Conservation (phyloP, 2,888 invertebrate species). For the Drosophila atroscutellata region DNA sequence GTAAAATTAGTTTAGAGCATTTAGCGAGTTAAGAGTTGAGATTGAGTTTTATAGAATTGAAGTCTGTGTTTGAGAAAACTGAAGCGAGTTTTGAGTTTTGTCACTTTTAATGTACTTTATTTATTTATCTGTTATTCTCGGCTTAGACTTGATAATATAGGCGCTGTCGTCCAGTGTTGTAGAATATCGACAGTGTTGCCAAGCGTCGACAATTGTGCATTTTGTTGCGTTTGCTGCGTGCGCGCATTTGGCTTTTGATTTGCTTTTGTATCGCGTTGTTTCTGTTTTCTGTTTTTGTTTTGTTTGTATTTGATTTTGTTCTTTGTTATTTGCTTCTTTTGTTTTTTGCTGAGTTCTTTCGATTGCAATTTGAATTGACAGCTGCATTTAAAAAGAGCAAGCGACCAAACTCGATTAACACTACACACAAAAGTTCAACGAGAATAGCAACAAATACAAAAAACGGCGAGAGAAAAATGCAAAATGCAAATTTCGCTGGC, state of each 20-base stretch:
- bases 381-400: slow-evolving; percentile 45
- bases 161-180: slow-evolving; percentile 61
- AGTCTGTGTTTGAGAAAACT: slow-evolving; percentile 33
- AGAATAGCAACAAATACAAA: slow-evolving; percentile 37
- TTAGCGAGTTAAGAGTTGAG: slow-evolving; percentile 25
- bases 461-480: slow-evolving; percentile 31
- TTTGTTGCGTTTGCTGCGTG: slow-evolving; percentile 76
- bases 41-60: slow-evolving; percentile 12
- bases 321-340: slow-evolving; percentile 12
- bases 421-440: slow-evolving; percentile 53
- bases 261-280: slow-evolving; percentile 13
- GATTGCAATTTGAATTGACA: slow-evolving; percentile 62
- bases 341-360: slow-evolving; percentile 33
- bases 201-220: slow-evolving; percentile 71
- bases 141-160: slow-evolving; percentile 51
- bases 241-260: slow-evolving; percentile 70
- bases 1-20: slow-evolving; percentile 37
- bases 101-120: slow-evolving; percentile 26
- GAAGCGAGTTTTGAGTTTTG: slow-evolving; percentile 31
- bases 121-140: not conserved
- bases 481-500: slow-evolving; percentile 58
- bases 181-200: slow-evolving; percentile 62
- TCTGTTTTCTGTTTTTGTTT: slow-evolving; percentile 11
- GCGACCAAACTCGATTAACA: slow-evolving; percentile 71
- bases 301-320: slow-evolving; percentile 10